Evolutionary conservation across 2,113 vertebrate species (phyloP), one percentile per base, ranked within the genome.

Genomic region (Galeopterus variegatus): DNA sequence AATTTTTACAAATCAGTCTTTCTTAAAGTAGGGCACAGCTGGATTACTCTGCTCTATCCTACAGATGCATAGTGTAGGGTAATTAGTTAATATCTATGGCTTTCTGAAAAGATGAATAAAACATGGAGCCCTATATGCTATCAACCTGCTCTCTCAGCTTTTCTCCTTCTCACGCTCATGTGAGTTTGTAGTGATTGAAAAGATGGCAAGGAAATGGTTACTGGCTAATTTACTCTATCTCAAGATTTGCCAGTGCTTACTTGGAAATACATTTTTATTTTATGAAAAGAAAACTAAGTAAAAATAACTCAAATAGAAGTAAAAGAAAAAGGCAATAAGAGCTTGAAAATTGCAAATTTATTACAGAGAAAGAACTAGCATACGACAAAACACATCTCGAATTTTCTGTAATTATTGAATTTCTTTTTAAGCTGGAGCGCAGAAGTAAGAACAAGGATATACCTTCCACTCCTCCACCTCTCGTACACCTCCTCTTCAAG

Each of bases 1-100:
- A 14, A 85, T 54, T 86, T 93, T 95, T 96, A 36, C 54, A 93
- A 97, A 81, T 93, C 89, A 83, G 50, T 86, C 82, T 96, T 93
- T 91, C 56, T 93, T 93, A 75, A 95, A 95, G 69, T 89, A 82
- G 93, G 67, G 52, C 56, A 95, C 77, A 91, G 75, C 41, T 87
- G 64, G 73, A 72, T 91, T 60, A 76, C 5, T 75, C 24, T 77
- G 90, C 12, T 87, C 60, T 93, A 52, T 85, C 45, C 64, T 50
- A 13, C 28, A 69, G 77, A 73, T 48, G 9, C 28, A 72, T 14
- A 23, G 8, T 69, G 2, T 33, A 58, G 19, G 62, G 36, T 82
- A 93, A 89, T 97, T 90, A 54, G 67, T 94, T 88, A 89, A 82
- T 83, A 79, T 58, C 28, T 65, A 70, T 23, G 87, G 82, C 56